Evolutionary conservation across 2,113 vertebrate species (phyloP), one percentile per base, ranked within the genome.

Genomic region (Eupsittula cactorum): DNA sequence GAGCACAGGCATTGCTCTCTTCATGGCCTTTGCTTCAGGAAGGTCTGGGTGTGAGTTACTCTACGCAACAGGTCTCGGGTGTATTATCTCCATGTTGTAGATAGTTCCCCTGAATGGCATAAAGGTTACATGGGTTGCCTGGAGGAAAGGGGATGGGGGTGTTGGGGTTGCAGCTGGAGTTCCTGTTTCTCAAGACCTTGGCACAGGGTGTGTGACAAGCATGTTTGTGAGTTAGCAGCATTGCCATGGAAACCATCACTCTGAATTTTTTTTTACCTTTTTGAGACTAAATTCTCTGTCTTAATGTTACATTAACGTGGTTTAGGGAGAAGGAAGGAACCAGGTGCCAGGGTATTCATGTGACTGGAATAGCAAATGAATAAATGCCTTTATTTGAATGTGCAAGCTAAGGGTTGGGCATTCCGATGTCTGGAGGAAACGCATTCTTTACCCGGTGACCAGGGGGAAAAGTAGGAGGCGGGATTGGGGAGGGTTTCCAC

Each of bases 331-430:
- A 63, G 60, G 82, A 83, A 92, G 50, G 77, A 95, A 77, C 76
- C 91, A 83, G 86, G 82, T 96, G 94, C 82, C 0, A 0, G 77
- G 27, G 80, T 92, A 57, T 90, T 95, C 4, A 1, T 94, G 93
- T 90, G 94, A 92, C 84, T 7, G 68, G 93, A 96, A 96, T 96
- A 96, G 92, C 79, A 94, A 86, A 85, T 67, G 74, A 92, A 87
- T 93, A 93, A 95, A 92, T 82, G 75, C 70, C 90, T 96, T 94
- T 92, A 93, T 97, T 92, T 97, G 69, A 97, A 95, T 96, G 83
- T 96, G 92, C 90, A 95, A 89, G 91, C 92, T 93, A 90, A 96
- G 94, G 74, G 31, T 83, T 87, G 91, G 86, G 75, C 95, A 96
- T 97, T 96, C 95, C 74, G 0, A 41, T 84, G 95, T 97, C 94